These are phyloP conservation scores for Crocodylus rhombifer DNA, from an alignment of 2,797 vertebrate species.

Conservation along the genomic window DNA sequence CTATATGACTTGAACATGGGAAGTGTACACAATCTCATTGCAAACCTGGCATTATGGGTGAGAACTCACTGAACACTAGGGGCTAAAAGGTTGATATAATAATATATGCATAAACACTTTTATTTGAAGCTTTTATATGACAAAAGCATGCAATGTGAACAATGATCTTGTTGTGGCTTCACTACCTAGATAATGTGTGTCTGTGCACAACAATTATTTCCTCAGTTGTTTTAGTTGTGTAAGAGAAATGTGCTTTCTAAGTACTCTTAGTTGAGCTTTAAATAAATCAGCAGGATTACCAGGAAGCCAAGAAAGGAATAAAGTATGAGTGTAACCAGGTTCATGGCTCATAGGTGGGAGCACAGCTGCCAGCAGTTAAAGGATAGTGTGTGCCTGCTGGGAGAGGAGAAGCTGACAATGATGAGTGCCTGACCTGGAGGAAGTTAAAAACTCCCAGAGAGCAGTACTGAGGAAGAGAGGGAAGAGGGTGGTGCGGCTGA, in stretches of 20 bases:
- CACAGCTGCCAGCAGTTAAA: too few species aligned
- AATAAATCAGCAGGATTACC: background rate
- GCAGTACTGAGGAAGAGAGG: too few species aligned
- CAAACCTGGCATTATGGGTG: background rate
- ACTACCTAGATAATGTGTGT: background rate
- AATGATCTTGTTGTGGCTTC: background rate
- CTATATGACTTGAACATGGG: background rate
- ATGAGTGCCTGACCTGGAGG: too few species aligned
- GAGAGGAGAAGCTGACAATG: too few species aligned
- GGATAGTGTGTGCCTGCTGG: too few species aligned
- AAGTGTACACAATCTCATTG: background rate
- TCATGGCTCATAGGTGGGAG: too few species aligned
- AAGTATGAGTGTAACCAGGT: background rate
- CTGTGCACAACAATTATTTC: background rate
- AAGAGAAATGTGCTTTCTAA: background rate
- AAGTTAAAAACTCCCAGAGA: too few species aligned
- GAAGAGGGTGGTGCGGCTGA: too few species aligned
- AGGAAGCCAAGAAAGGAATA: background rate
- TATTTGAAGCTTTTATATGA: background rate
- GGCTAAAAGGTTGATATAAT: background rate
- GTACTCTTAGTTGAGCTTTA: background rate
- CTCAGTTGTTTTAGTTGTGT: background rate
- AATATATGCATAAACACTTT: background rate
- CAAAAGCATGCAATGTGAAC: background rate
- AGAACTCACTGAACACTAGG: background rate